Percentiles rank a stretch among this genome's conserved stretches.
phyloP scores from a whole-genome alignment of 2,888 invertebrate species.

The Thereva nobilitata region DNA sequence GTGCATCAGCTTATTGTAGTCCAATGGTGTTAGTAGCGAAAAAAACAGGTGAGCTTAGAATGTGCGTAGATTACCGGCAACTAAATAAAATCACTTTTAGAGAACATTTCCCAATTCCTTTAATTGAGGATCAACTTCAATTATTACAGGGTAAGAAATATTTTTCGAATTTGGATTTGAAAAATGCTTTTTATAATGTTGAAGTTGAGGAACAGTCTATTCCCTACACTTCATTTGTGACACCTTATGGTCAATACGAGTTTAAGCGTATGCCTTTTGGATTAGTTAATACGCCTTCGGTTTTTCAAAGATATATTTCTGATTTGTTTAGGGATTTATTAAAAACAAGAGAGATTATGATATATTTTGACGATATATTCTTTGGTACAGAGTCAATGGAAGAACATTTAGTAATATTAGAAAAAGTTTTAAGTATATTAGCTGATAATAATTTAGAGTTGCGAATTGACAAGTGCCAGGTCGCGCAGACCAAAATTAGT shows the following conservation, averaged over 20 bases:
- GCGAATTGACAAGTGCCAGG: constrained; percentile 8
- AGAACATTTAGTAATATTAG: not conserved
- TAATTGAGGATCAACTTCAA: constrained; percentile 29
- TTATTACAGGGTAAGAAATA: constrained; percentile 22
- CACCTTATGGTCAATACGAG: no score
- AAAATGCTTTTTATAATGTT: constrained; percentile 1
- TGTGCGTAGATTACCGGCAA: constrained; percentile 24
- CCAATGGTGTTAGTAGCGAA: constrained; percentile 17
- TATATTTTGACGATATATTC: constrained; percentile 42
- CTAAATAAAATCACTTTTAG: constrained; percentile 22
- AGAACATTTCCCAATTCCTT: constrained; percentile 21
- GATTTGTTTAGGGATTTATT: not conserved
- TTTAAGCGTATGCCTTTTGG: constrained; percentile 40
- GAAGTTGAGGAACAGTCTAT: constrained; percentile 39
- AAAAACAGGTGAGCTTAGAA: not conserved
- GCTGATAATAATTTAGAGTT: constrained; percentile 3
- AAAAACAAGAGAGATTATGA: constrained; percentile 37
- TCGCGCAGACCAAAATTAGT: not conserved
- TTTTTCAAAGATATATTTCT: constrained; percentile 40
- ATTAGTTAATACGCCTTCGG: constrained; percentile 32
- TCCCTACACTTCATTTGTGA: constrained; percentile 3
- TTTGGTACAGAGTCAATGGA: constrained; percentile 1
- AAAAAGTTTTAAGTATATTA: not conserved
- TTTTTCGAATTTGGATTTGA: constrained; percentile 40
- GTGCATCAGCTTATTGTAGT: constrained; percentile 18